These are phyloP conservation scores for Embidobia sp. DNA, from an alignment of 2,888 invertebrate genomes.

Conservation along the genomic window DNA sequence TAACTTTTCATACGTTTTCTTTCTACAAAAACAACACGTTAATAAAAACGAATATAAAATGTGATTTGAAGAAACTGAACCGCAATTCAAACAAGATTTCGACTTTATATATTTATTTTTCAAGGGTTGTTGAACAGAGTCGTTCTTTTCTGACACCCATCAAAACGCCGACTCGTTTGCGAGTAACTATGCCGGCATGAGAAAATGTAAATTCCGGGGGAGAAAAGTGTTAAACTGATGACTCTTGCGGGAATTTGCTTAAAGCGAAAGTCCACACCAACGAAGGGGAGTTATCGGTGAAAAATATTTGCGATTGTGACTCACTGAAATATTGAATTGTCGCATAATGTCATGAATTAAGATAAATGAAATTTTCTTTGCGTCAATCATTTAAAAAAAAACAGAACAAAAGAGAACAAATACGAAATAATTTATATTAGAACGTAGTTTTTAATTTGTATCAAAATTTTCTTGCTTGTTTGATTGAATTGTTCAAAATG, in stretches of 20 bases:
- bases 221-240: too few relatives aligned
- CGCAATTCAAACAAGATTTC: neutral
- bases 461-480: too few relatives aligned
- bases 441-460: too few relatives aligned
- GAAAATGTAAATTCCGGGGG: constrained; percentile 12
- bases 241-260: too few relatives aligned
- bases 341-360: constrained; percentile 4
- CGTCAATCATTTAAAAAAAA: too few relatives aligned
- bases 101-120: neutral
- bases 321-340: constrained; percentile 19
- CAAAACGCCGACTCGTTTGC: constrained; percentile 15
- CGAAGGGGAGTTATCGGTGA: constrained; percentile 43
- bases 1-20: too few relatives aligned
- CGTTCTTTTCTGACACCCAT: constrained; percentile 16
- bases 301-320: constrained; percentile 37
- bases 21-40: too few relatives aligned
- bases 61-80: neutral
- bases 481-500: constrained; percentile 1
- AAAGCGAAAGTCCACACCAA: too few relatives aligned
- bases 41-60: too few relatives aligned
- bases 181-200: constrained; percentile 23
- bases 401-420: neutral
- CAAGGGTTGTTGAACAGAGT: neutral
- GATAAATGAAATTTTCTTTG: too few relatives aligned
- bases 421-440: too few relatives aligned